These are phyloP conservation scores for Blera fallax DNA, from an alignment of 2,888 invertebrate species.

Conservation along the genomic window DNA sequence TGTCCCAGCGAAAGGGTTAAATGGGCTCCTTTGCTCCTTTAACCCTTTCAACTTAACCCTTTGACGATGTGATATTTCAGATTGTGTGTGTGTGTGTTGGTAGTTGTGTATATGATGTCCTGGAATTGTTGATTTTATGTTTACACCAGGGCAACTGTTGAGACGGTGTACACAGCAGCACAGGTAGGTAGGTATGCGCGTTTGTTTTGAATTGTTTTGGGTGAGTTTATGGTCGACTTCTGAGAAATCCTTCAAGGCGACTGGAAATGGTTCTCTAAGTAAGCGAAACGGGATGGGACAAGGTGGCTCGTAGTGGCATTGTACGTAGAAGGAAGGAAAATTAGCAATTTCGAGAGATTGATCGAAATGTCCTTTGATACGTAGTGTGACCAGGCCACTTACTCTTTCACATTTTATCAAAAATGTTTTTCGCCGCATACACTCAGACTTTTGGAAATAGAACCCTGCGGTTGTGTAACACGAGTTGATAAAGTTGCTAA, in stretches of 20 bases:
- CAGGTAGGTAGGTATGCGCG: neutral
- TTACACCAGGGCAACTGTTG: neutral
- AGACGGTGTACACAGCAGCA: neutral
- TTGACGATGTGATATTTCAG: neutral
- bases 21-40: conserved; percentile 1
- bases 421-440: no score
- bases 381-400: no score
- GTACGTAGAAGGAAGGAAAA: no score
- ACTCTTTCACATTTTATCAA: no score
- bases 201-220: neutral
- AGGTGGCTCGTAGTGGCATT: no score
- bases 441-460: no score
- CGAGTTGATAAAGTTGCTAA: no score
- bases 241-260: neutral
- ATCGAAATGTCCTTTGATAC: no score
- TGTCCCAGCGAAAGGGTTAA: conserved; percentile 56
- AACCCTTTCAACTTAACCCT: conserved; percentile 51
- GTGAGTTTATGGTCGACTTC: neutral
- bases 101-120: neutral
- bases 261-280: neutral
- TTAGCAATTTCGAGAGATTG: no score
- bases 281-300: neutral
- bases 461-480: no score
- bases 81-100: no score
- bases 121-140: neutral